Evolutionary conservation across 2,888 invertebrate genomes (phyloP).

Genomic region (Brassicogethes aeneus): DNA sequence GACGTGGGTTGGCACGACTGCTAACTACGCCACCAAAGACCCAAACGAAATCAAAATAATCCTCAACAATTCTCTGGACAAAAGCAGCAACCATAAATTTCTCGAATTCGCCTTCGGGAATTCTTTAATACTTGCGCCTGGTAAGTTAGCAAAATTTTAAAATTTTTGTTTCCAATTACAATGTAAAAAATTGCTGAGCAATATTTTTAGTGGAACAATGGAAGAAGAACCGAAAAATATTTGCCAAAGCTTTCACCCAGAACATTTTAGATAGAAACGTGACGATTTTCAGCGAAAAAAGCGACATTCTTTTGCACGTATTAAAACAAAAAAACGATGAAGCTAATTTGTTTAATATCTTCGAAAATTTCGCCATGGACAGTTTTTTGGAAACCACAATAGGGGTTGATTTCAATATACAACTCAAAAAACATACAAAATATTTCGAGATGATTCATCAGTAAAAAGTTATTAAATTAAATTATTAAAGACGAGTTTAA

Average conservation of each 20-base stretch:
- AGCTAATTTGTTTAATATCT: slow-evolving; percentile 11
- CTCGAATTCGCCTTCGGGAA: slow-evolving; percentile 9
- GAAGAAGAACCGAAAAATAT: slow-evolving; percentile 14
- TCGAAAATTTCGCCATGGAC: slow-evolving; percentile 14
- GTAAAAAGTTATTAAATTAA: background rate
- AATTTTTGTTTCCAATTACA: background rate
- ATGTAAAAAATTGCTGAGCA: slow-evolving; percentile 1
- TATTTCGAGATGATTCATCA: background rate
- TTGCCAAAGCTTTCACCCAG: slow-evolving; percentile 14
- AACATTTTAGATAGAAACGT: slow-evolving; percentile 14
- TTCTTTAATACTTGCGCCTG: slow-evolving; percentile 12
- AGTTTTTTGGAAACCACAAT: slow-evolving; percentile 14
- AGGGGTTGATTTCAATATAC: slow-evolving; percentile 11
- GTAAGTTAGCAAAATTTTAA: slow-evolving; percentile 5
- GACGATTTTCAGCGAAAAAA: slow-evolving; percentile 12
- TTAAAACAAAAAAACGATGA: slow-evolving; percentile 9
- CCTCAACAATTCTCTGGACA: slow-evolving; percentile 13
- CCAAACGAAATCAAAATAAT: slow-evolving; percentile 12
- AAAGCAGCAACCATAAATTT: slow-evolving; percentile 11
- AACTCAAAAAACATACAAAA: slow-evolving; percentile 9
- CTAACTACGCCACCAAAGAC: slow-evolving; percentile 13
- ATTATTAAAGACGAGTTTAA: background rate
- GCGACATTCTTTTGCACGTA: slow-evolving; percentile 10
- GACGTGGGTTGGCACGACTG: slow-evolving; percentile 12
- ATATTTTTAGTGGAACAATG: slow-evolving; percentile 12